Conservation (phyloP, 2,888 invertebrate genomes). For the Gortyna flavago region DNA sequence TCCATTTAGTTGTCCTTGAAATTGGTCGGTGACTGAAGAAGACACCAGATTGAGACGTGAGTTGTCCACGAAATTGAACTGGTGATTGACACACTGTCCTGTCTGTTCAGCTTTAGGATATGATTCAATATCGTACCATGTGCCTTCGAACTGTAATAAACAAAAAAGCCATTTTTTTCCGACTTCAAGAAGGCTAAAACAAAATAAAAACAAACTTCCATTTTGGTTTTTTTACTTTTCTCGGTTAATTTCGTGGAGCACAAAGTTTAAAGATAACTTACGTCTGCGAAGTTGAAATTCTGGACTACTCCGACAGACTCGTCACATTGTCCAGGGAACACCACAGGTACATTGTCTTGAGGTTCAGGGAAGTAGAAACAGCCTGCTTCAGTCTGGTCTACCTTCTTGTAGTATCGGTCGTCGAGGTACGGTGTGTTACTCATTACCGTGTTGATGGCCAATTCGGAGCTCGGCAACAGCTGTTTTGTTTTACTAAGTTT, state of each 20-base stretch:
- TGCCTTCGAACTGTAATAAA: conserved; percentile 75
- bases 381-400: conserved; percentile 73
- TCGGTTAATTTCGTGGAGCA: neutral
- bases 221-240: neutral
- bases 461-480: conserved; percentile 63
- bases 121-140: conserved; percentile 79
- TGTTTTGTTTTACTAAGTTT: conserved; percentile 79
- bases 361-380: conserved; percentile 84
- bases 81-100: conserved; percentile 79
- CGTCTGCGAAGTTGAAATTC: conserved; percentile 71
- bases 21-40: conserved; percentile 72
- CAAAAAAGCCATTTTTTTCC: neutral
- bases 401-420: conserved; percentile 69
- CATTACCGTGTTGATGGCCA: conserved; percentile 71
- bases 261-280: conserved; percentile 52
- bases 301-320: conserved; percentile 67
- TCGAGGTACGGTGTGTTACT: conserved; percentile 72
- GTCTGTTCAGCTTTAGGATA: conserved; percentile 77
- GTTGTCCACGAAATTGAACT: conserved; percentile 65
- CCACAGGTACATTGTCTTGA: conserved; percentile 73
- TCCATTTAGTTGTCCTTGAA: conserved; percentile 64
- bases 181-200: neutral
- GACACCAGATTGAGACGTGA: conserved; percentile 71
- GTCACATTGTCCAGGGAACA: conserved; percentile 81
- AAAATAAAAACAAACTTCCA: neutral